Conservation (phyloP, 2,113 vertebrate species). For the Gorilla gorilla region DNA sequence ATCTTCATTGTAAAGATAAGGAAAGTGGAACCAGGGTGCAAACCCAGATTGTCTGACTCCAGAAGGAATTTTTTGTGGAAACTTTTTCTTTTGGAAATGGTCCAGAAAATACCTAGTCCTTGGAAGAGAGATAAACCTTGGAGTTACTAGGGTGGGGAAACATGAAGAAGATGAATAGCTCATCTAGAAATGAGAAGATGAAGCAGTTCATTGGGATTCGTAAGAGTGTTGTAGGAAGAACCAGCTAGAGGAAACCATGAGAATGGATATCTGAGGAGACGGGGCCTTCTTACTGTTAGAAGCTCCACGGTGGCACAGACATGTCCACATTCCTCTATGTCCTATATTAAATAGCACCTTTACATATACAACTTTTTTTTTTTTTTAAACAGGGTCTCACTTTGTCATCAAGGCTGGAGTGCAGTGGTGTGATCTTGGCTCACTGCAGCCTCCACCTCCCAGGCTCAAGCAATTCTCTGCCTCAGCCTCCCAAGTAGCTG, state of each 20-base stretch:
- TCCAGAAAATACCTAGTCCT: neutral
- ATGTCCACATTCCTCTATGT: neutral
- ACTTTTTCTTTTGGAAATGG: constrained; percentile 14
- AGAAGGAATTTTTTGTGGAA: neutral
- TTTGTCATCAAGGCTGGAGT: too few species aligned
- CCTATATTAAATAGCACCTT: neutral
- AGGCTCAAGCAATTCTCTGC: too few species aligned
- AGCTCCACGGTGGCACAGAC: neutral
- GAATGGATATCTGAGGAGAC: neutral
- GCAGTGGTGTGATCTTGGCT: too few species aligned
- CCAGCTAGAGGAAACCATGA: neutral
- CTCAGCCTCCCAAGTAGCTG: too few species aligned
- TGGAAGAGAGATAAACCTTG: neutral
- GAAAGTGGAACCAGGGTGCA: neutral
- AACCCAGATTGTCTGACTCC: neutral
- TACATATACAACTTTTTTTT: neutral
- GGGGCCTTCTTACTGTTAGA: neutral
- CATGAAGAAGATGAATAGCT: neutral
- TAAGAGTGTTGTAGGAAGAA: neutral
- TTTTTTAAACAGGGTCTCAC: too few species aligned
- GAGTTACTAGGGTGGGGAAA: neutral
- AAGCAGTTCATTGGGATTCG: neutral
- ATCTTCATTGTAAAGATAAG: neutral
- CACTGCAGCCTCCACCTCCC: too few species aligned
- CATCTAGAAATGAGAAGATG: neutral